Conservation (phyloP, 2,113 vertebrate genomes). For the Solea senegalensis region DNA sequence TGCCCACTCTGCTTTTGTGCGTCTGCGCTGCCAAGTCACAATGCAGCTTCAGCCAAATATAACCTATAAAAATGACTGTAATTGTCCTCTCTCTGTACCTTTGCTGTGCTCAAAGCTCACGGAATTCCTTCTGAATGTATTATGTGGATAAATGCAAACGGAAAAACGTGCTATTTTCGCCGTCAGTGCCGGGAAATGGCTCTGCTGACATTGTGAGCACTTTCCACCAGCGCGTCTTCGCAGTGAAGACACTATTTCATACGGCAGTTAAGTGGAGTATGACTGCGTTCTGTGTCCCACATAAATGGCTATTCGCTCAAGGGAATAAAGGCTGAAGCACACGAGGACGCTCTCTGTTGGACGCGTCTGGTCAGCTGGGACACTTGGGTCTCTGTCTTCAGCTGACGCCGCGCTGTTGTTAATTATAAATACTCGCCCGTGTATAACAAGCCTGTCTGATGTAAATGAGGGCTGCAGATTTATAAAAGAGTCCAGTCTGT, state of each 20-base stretch:
- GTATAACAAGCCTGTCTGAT: slow-evolving; percentile 10
- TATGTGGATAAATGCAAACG: background rate
- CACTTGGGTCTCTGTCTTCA: slow-evolving; percentile 18
- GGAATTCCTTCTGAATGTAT: slow-evolving; percentile 2
- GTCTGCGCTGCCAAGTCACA: slow-evolving; percentile 43
- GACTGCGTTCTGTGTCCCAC: slow-evolving; percentile 18
- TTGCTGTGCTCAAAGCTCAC: slow-evolving; percentile 15
- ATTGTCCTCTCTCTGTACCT: slow-evolving; percentile 13
- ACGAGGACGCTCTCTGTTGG: background rate
- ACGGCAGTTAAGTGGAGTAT: slow-evolving; percentile 13
- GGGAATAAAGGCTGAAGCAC: slow-evolving; percentile 16
- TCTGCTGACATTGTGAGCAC: background rate
- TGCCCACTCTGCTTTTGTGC: slow-evolving; percentile 25
- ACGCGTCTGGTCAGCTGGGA: slow-evolving; percentile 13
- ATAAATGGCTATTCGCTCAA: slow-evolving; percentile 30
- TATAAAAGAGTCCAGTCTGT: background rate
- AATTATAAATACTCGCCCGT: slow-evolving; percentile 27
- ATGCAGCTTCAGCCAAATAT: slow-evolving; percentile 47
- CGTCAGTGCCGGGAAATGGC: slow-evolving; percentile 1
- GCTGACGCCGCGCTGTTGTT: slow-evolving; percentile 10
- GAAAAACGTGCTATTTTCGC: background rate
- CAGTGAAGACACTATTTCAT: slow-evolving; percentile 2
- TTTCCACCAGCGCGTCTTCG: background rate
- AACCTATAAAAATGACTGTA: slow-evolving; percentile 18
- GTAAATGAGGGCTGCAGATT: slow-evolving; percentile 9